Evolutionary conservation across 2,797 vertebrate genomes (phyloP).

Genomic region (Gymnoscopelus braueri): DNA sequence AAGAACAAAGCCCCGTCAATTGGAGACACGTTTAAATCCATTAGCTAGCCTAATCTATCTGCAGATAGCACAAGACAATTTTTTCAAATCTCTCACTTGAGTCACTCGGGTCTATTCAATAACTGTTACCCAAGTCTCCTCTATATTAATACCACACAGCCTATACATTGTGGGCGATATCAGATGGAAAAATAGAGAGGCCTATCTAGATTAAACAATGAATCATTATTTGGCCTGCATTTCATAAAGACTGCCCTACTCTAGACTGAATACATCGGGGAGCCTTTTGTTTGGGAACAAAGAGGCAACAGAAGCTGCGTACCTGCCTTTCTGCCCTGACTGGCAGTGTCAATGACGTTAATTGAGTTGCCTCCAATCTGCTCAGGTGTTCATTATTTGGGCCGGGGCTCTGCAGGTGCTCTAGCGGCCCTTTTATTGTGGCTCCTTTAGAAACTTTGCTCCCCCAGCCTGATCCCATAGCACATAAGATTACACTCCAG

Average conservation of each 20-base stretch:
- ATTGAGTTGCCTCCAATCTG: conserved; percentile 85
- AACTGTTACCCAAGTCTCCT: conserved; percentile 81
- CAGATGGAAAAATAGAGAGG: conserved; percentile 86
- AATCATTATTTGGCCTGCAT: conserved; percentile 89
- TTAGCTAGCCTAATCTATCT: conserved; percentile 24
- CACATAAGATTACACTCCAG: conserved; percentile 79
- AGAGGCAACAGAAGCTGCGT: conserved; percentile 84
- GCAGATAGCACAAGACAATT: conserved; percentile 36
- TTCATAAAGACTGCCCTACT: conserved; percentile 88
- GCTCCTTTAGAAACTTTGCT: conserved; percentile 75
- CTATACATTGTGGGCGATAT: conserved; percentile 81
- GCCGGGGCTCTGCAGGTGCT: conserved; percentile 79
- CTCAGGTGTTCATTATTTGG: conserved; percentile 85
- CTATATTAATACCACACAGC: conserved; percentile 73
- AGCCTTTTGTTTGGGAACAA: conserved; percentile 89
- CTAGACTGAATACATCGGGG: conserved; percentile 84
- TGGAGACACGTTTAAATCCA: conserved; percentile 27
- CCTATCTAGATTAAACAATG: conserved; percentile 93
- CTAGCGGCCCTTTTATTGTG: conserved; percentile 63
- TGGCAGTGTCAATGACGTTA: conserved; percentile 84
- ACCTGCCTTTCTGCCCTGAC: conserved; percentile 83
- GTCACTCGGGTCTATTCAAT: conserved; percentile 74
- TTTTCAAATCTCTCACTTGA: conserved; percentile 29
- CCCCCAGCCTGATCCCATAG: conserved; percentile 75
- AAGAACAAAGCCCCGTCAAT: conserved; percentile 38